A percentile compares a stretch with the other conserved stretches of the same genome.
Evolutionary conservation across 1,140 invertebrate species (phyloP).

Genomic region (Dolichoris vasculosae): DNA sequence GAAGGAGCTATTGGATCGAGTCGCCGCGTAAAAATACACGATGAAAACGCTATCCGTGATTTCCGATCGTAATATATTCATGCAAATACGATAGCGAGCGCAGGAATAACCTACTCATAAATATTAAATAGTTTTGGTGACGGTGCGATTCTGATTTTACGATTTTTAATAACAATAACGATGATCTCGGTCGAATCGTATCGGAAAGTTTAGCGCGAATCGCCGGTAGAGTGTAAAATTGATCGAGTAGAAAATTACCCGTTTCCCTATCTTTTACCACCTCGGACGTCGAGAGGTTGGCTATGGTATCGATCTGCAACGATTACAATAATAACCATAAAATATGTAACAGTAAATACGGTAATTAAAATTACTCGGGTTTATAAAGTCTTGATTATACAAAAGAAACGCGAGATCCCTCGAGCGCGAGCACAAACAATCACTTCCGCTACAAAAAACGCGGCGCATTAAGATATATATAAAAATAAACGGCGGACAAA

Average conservation of each 20-base stretch:
- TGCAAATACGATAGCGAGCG: too few species aligned
- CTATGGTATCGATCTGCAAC: background rate
- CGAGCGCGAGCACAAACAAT: background rate
- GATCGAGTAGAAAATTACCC: constrained; percentile 30
- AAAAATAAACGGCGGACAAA: constrained; percentile 2
- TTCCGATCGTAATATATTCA: constrained; percentile 9
- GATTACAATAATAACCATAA: background rate
- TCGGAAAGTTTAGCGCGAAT: background rate
- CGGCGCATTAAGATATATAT: background rate
- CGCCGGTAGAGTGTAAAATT: background rate
- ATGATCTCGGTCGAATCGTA: background rate
- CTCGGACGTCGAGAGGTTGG: background rate
- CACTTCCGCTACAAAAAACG: constrained; percentile 3
- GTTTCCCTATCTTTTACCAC: background rate
- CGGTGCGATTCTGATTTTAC: background rate
- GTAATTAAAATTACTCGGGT: background rate
- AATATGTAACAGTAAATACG: background rate
- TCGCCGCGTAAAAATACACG: constrained; percentile 12
- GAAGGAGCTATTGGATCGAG: background rate
- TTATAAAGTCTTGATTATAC: background rate
- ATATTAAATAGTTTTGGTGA: too few species aligned
- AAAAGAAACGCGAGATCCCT: background rate
- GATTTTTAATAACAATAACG: background rate
- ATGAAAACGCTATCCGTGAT: constrained; percentile 11
- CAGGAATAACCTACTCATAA: too few species aligned